Conservation (phyloP, 2,113 vertebrate genomes). For the Phoenicopterus ruber region DNA sequence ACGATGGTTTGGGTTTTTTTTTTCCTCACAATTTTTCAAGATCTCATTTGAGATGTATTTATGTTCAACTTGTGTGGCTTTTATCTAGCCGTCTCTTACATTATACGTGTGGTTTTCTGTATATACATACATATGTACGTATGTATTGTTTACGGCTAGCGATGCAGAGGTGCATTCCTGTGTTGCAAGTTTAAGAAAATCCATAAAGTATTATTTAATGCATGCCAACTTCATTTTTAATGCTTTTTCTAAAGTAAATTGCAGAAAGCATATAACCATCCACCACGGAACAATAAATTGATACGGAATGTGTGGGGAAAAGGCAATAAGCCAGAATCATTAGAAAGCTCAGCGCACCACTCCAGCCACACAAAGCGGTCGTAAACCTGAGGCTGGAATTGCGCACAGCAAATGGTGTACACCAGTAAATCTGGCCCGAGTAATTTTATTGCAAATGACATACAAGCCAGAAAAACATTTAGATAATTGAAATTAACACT, state of each 20-base stretch:
- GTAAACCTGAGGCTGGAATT: background rate
- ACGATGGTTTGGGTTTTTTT: background rate
- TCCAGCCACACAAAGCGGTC: constrained; percentile 23
- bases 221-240: constrained; percentile 12
- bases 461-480: constrained; percentile 36
- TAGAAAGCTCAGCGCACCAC: background rate
- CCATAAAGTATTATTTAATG: constrained; percentile 44
- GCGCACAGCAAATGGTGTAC: background rate
- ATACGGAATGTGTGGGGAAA: background rate
- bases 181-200: background rate
- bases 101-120: background rate
- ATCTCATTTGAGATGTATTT: background rate
- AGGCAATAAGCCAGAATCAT: constrained; percentile 19
- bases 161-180: background rate
- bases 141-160: background rate
- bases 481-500: constrained; percentile 50
- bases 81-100: background rate
- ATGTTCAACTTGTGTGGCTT: background rate
- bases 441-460: constrained; percentile 19
- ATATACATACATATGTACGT: background rate
- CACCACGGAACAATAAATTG: constrained; percentile 18
- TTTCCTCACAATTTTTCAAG: background rate
- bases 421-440: constrained; percentile 24
- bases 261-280: background rate
- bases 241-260: constrained; percentile 27